Evolutionary conservation across 1,140 invertebrate genomes (phyloP).

Genomic region (Oryzaephilus surinamensis): DNA sequence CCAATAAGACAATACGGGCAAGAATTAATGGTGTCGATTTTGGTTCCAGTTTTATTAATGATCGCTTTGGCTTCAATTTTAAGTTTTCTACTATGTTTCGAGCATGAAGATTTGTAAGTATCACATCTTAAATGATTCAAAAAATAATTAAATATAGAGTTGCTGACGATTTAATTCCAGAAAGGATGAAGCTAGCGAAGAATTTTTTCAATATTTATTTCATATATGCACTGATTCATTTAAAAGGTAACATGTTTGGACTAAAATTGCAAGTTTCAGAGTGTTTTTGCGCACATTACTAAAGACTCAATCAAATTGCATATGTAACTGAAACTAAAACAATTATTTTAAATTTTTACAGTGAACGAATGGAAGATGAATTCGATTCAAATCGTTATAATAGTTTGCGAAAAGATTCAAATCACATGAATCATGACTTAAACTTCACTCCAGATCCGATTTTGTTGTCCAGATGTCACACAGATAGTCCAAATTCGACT

Average conservation of each 20-base stretch:
- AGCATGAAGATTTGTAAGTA: constrained; percentile 70
- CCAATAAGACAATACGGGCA: constrained; percentile 59
- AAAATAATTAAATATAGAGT: constrained; percentile 8
- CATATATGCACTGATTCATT: constrained; percentile 34
- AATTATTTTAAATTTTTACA: constrained; percentile 7
- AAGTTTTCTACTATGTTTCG: constrained; percentile 63
- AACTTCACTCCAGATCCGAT: constrained; percentile 22
- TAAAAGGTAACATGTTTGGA: constrained; percentile 19
- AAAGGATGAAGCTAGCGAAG: constrained; percentile 30
- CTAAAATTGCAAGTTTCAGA: no score
- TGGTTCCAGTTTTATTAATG: constrained; percentile 57
- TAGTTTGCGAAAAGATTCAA: no score
- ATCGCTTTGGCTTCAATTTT: constrained; percentile 53
- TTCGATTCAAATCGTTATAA: no score
- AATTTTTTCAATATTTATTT: constrained; percentile 33
- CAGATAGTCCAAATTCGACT: constrained; percentile 27
- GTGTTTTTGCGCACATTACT: background rate
- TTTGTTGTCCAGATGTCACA: constrained; percentile 17
- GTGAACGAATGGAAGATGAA: constrained; percentile 16
- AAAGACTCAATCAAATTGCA: background rate
- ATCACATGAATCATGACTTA: constrained; percentile 18
- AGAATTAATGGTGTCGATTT: constrained; percentile 60
- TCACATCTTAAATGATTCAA: constrained; percentile 7
- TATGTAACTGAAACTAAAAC: constrained; percentile 1
- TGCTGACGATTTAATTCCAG: constrained; percentile 25